Percentiles rank a stretch among this genome's conserved stretches.
Evolutionary conservation across 2,113 vertebrate genomes (phyloP).

Genomic region (Sminthopsis crassicaudata): DNA sequence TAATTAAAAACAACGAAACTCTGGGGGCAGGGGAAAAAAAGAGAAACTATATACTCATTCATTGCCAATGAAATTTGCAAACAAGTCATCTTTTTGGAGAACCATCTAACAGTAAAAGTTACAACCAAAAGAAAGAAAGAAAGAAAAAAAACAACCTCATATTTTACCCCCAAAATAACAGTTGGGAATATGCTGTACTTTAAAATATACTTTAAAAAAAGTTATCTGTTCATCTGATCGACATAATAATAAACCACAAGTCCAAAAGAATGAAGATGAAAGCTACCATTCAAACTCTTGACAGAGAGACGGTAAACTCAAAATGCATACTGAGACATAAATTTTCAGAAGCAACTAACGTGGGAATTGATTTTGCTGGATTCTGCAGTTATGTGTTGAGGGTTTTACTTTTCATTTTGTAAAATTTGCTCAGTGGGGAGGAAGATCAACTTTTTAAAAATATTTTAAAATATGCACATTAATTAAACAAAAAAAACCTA

Average conservation of each 20-base stretch:
- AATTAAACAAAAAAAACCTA: background rate
- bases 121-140: background rate
- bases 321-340: background rate
- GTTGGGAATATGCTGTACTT: background rate
- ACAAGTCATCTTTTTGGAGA: background rate
- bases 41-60: background rate
- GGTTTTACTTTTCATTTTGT: background rate
- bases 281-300: background rate
- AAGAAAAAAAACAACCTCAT: background rate
- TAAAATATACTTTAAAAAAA: background rate
- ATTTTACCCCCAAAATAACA: background rate
- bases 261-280: background rate
- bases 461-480: background rate
- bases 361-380: background rate
- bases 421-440: background rate
- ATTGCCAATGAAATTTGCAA: background rate
- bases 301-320: background rate
- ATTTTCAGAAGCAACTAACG: background rate
- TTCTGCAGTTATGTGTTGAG: background rate
- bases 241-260: background rate
- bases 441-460: background rate
- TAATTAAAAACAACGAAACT: background rate
- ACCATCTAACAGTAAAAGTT: background rate
- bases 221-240: background rate
- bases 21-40: background rate